Conservation (phyloP, 2,113 vertebrate species). For the Phalacrocorax aristotelis region DNA sequence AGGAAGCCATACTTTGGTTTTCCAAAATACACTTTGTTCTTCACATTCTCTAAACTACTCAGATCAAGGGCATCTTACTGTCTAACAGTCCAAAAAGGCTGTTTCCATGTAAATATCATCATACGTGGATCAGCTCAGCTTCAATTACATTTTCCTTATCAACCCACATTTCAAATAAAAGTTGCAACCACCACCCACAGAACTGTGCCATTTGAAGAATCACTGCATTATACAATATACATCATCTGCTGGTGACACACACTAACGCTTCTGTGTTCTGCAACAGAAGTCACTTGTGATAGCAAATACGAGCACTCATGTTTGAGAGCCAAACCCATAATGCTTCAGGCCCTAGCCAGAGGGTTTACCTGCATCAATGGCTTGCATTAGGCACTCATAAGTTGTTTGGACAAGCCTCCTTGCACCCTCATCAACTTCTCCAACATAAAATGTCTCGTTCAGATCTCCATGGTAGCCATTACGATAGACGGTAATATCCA, state of each 20-base stretch:
- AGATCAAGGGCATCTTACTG: not conserved
- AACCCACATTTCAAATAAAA: not conserved
- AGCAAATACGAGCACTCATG: not conserved
- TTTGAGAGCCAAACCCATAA: not conserved
- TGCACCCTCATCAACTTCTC: conserved; percentile 91
- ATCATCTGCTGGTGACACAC: not conserved
- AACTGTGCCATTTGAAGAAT: not conserved
- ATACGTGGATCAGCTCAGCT: not conserved
- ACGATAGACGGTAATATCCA: conserved; percentile 98
- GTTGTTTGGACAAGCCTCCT: conserved; percentile 93
- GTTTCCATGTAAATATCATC: not conserved
- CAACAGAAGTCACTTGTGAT: not conserved
- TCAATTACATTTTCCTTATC: not conserved
- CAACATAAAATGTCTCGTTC: conserved; percentile 95
- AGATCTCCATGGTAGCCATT: conserved; percentile 97
- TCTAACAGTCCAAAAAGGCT: not conserved
- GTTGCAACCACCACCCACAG: not conserved
- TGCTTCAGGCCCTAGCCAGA: not conserved
- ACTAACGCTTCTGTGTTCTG: not conserved
- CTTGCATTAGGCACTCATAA: conserved; percentile 98
- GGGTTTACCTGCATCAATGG: conserved; percentile 90
- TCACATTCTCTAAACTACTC: not conserved
- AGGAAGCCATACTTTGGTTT: not conserved
- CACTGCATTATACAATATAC: not conserved
- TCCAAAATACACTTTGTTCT: not conserved